These are phyloP conservation scores for Uropetala carovei DNA, from an alignment of 2,888 invertebrate species.

Conservation along the genomic window DNA sequence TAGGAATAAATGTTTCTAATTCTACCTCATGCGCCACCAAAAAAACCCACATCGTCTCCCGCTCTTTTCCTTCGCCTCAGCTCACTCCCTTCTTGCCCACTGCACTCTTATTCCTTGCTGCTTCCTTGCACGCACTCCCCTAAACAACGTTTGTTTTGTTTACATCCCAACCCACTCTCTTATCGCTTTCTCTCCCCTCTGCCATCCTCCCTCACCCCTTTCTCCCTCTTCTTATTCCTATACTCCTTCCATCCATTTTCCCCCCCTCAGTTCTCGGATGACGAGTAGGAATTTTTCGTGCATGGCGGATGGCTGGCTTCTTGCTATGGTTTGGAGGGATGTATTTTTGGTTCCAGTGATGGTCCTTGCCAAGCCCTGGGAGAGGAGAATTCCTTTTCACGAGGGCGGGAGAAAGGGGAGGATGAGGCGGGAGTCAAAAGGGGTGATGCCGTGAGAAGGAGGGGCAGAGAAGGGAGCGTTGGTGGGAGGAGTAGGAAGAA, in stretches of 20 bases:
- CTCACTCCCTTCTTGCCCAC: too few relatives aligned
- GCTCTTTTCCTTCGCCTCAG: too few relatives aligned
- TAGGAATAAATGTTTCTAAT: too few relatives aligned
- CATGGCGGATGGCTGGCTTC: neutral
- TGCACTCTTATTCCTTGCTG: too few relatives aligned
- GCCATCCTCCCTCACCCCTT: neutral
- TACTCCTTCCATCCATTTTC: neutral
- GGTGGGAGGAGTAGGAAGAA: neutral
- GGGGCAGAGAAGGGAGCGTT: too few relatives aligned
- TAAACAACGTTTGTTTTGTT: neutral
- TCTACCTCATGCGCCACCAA: too few relatives aligned
- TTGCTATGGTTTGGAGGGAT: neutral
- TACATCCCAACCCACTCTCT: too few relatives aligned
- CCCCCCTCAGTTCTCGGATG: neutral
- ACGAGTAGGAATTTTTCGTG: constrained; percentile 36
- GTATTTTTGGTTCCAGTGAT: constrained; percentile 38
- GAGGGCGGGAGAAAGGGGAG: neutral
- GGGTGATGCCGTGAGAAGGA: neutral
- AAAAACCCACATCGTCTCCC: too few relatives aligned
- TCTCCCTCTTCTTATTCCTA: neutral
- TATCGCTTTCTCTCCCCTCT: too few relatives aligned
- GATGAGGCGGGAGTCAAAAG: constrained; percentile 14
- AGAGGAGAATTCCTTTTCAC: neutral
- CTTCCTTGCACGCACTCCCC: neutral
- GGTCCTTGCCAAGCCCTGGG: constrained; percentile 60